Evolutionary conservation across 2,113 vertebrate species (phyloP).

Genomic region (Sarotherodon lohbergeri): DNA sequence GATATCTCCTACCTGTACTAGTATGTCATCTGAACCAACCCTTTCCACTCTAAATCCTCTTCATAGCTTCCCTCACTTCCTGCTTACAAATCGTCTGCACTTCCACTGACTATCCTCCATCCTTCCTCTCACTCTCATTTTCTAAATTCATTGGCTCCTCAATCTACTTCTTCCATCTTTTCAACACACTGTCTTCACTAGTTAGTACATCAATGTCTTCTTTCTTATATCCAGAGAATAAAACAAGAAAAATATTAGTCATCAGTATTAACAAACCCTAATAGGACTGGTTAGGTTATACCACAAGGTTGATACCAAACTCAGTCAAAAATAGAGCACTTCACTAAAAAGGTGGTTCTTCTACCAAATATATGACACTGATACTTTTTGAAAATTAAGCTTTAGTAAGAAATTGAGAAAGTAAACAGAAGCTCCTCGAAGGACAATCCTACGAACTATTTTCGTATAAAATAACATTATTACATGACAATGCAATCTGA

Average conservation of each 20-base stretch:
- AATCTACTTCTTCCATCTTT: not conserved
- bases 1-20: not conserved
- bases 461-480: too few relatives aligned
- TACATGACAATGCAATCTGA: too few relatives aligned
- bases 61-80: not conserved
- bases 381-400: not conserved
- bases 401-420: not conserved
- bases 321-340: not conserved
- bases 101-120: not conserved
- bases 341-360: not conserved
- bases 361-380: not conserved
- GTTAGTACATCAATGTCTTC: not conserved
- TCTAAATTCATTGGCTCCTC: not conserved
- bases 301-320: not conserved
- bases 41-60: not conserved
- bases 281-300: not conserved
- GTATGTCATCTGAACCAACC: not conserved
- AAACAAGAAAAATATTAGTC: not conserved
- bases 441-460: too few relatives aligned
- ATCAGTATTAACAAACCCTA: not conserved
- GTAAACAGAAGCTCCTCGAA: too few relatives aligned
- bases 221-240: not conserved
- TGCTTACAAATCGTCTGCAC: not conserved
- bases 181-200: not conserved
- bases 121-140: not conserved